These are phyloP conservation scores for Drosophila falleni DNA, from an alignment of 2,888 invertebrate genomes.

Conservation along the genomic window DNA sequence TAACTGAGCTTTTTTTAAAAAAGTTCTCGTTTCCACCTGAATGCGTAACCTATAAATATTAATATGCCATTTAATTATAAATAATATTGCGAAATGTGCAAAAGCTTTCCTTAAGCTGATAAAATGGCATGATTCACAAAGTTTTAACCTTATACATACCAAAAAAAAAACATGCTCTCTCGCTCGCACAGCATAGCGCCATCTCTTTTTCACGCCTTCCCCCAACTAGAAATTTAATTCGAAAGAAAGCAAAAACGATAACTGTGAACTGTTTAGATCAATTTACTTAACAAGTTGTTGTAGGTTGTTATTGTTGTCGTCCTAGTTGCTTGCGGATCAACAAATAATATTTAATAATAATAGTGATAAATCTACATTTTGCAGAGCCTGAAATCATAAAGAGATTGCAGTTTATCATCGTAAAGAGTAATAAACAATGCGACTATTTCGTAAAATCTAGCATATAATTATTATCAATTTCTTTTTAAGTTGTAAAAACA, in stretches of 20 bases:
- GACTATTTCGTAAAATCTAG: slow-evolving; percentile 9
- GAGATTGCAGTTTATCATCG: neutral
- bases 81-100: neutral
- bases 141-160: too few relatives aligned
- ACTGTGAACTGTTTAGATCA: slow-evolving; percentile 6
- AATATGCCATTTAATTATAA: neutral
- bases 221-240: neutral
- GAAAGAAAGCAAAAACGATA: neutral
- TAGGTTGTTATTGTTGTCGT: slow-evolving; percentile 8
- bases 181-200: neutral
- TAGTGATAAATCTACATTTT: slow-evolving; percentile 11
- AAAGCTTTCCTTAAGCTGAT: neutral
- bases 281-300: slow-evolving; percentile 24
- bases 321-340: slow-evolving; percentile 6
- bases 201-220: neutral
- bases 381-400: neutral
- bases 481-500: slow-evolving; percentile 9
- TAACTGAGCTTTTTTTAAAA: neutral
- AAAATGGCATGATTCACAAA: neutral
- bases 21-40: neutral
- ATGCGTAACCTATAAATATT: neutral
- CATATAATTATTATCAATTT: slow-evolving; percentile 12
- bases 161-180: slow-evolving; percentile 1
- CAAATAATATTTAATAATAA: neutral
- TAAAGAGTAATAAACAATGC: slow-evolving; percentile 12